Percentiles rank a stretch among this genome's conserved stretches.
phyloP scores from a whole-genome alignment of 2,797 vertebrate species.

The Neopelma chrysocephalum region DNA sequence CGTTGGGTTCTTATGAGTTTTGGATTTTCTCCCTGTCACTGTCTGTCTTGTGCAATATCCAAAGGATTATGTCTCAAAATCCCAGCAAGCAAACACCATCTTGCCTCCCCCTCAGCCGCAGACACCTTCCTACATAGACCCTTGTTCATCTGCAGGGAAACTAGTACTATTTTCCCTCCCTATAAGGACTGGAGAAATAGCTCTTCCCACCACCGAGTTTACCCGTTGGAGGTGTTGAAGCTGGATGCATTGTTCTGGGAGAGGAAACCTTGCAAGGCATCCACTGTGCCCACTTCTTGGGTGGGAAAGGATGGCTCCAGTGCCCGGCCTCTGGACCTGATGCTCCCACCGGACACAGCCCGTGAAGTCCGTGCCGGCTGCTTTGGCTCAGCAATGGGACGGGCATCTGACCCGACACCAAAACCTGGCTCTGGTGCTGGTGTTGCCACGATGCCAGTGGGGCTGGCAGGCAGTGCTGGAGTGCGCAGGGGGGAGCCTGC shows the following conservation, averaged over 20 bases:
- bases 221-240: not conserved
- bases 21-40: not conserved
- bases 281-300: accelerated
- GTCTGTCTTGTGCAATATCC: not conserved
- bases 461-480: not conserved
- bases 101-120: accelerated
- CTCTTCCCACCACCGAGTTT: not conserved
- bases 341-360: not conserved
- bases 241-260: not conserved
- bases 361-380: not conserved
- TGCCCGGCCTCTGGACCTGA: not conserved
- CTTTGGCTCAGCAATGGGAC: not conserved
- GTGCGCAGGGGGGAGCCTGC: accelerated
- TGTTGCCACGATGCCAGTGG: not conserved
- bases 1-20: accelerated
- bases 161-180: not conserved
- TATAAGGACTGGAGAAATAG: not conserved
- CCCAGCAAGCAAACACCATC: not conserved
- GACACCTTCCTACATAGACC: not conserved
- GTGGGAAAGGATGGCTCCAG: conserved; percentile 19
- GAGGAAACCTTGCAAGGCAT: not conserved
- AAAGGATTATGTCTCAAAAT: not conserved
- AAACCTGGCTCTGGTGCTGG: not conserved
- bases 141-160: not conserved
- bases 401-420: not conserved